Base-by-base conservation (phyloP, 2,888 invertebrate species). In the Hanleya hanleyi region DNA sequence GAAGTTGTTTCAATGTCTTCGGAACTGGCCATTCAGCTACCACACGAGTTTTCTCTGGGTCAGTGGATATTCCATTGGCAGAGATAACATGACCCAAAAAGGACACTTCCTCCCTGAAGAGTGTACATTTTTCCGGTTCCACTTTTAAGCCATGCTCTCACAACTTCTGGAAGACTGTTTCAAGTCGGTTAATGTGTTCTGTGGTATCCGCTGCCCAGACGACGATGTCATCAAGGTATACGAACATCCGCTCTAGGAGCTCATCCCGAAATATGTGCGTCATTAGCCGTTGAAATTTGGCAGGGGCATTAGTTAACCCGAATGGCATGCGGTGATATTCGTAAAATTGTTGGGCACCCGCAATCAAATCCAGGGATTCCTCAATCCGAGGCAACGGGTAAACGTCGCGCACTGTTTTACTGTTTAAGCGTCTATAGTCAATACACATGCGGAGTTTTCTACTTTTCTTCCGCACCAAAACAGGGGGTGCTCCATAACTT, bases 211-310 rank as follows among this genome's bases (percentile, higher is more conserved):
- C 32, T 4, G 57, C 7, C 29, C 57, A 57, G 15, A 57, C 32
- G 22, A 57, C 26, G 57, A 57, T 57, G 57, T 57, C 57, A 9
- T 57, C 57, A 22, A 57, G 29, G 29, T 57, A 57, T 15, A 57
- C 57, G 57, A 57, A 57, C 22, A 57, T 4, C 18, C 57, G 1
- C 29, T 57, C 57, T 32, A 57, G 22, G 22, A 57, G 15, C 15
- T 57, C 29, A 29, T 57, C 57, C 29, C 57, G 57, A 29, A 57
- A 51, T 22, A 57, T 57, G 29, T 57, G 57, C 26, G 3, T 29
- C 71, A 74, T 74, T 0, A 77, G 32, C n/a, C 72, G n/a, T 38
- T 77, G 74, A n/a, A 77, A 78, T 50, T 33, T 78, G 1, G 74
- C 62, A 12, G 73, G 76, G 18, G 77, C 72, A 38, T 75, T 73